Evolutionary conservation across 2,113 vertebrate genomes (phyloP).

Genomic region (Plecotus auritus): DNA sequence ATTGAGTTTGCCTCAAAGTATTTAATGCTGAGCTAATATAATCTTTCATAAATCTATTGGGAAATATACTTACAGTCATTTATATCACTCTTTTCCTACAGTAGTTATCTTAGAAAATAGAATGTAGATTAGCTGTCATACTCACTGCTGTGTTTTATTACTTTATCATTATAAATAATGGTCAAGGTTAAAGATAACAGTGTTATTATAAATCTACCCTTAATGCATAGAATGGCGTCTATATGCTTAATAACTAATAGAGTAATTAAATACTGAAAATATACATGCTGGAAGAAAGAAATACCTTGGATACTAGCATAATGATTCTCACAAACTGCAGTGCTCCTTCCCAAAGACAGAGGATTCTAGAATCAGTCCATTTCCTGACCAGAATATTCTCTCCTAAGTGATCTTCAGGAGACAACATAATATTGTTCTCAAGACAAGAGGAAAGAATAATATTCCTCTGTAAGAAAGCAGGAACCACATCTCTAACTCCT

Average conservation of each 20-base stretch:
- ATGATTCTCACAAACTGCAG: background rate
- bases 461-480: constrained; percentile 11
- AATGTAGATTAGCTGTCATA: constrained; percentile 35
- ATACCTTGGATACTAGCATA: background rate
- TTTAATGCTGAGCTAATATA: background rate
- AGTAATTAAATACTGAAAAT: constrained; percentile 37
- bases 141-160: constrained; percentile 37
- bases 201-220: constrained; percentile 37
- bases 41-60: constrained; percentile 15
- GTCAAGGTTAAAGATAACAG: constrained; percentile 49
- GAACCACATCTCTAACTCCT: background rate
- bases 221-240: constrained; percentile 19
- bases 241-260: background rate
- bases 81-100: constrained; percentile 12
- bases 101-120: constrained; percentile 12
- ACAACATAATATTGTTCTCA: background rate
- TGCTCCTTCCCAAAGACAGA: background rate
- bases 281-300: background rate
- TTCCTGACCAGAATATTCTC: background rate
- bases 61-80: constrained; percentile 14
- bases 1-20: constrained; percentile 38
- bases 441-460: background rate
- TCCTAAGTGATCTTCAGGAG: background rate
- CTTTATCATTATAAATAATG: constrained; percentile 55
- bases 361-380: background rate